phyloP scores from a whole-genome alignment of 2,113 vertebrate genomes.

The Cyanoliseus patagonus region DNA sequence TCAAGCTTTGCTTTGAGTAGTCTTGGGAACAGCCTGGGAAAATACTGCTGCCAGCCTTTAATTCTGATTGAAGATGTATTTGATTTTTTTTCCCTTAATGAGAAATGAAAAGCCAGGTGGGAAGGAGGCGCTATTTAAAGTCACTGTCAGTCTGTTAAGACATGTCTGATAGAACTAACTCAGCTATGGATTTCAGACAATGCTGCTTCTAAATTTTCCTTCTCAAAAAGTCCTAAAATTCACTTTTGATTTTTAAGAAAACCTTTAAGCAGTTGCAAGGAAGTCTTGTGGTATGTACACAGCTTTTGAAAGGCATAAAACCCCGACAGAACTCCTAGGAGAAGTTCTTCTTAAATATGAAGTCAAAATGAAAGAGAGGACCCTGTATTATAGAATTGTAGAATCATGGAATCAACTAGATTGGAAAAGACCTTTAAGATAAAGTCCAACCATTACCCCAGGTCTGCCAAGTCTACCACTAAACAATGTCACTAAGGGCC shows the following conservation, averaged over 20 bases:
- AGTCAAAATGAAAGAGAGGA: background rate
- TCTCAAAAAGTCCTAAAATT: background rate
- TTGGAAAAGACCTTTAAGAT: background rate
- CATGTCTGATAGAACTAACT: background rate
- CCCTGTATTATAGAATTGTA: background rate
- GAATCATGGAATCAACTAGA: background rate
- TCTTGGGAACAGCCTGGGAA: background rate
- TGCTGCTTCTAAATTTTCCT: background rate
- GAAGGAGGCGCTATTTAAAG: background rate
- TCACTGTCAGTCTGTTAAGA: background rate
- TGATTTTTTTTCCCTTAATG: background rate
- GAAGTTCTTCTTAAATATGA: background rate
- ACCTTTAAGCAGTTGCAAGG: slow-evolving; percentile 19
- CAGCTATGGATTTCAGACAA: background rate
- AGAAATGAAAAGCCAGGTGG: background rate
- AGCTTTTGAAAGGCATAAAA: slow-evolving; percentile 16
- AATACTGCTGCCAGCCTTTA: background rate
- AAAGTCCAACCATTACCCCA: background rate
- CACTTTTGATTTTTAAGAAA: slow-evolving; percentile 24
- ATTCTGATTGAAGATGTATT: background rate
- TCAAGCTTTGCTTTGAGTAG: background rate
- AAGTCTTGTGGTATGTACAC: background rate
- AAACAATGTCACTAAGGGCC: background rate
- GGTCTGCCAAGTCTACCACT: background rate
- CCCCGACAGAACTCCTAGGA: background rate